Evolutionary conservation across 2,113 vertebrate genomes (phyloP).

Genomic region (Muntiacus muntjak): DNA sequence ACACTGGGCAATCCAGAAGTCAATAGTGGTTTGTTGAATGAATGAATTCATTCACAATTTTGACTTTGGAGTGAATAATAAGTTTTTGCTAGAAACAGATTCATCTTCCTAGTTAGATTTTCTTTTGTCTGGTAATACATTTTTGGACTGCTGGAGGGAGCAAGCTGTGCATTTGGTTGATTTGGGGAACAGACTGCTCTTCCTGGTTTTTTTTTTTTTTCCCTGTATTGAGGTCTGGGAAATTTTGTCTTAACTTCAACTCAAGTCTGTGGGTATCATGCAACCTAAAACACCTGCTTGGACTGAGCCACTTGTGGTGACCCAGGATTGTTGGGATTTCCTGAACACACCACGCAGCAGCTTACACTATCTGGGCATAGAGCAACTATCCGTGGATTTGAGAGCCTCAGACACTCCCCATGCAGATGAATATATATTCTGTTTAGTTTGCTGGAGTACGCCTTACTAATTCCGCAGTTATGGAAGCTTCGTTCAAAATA

Average conservation of each 20-base stretch:
- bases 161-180: not conserved
- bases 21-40: not conserved
- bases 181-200: not conserved
- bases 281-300: not conserved
- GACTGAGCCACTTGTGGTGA: not conserved
- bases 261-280: not conserved
- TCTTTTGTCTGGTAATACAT: constrained; percentile 18
- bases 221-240: not conserved
- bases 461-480: not conserved
- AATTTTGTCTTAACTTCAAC: not conserved
- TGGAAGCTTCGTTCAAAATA: not conserved
- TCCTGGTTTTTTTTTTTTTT: not conserved
- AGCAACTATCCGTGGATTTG: not conserved
- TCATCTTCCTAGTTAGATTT: not conserved
- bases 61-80: not conserved
- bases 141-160: not conserved
- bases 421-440: not conserved
- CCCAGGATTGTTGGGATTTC: not conserved
- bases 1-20: not conserved
- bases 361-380: not conserved
- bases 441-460: not conserved
- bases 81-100: not conserved
- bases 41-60: not conserved
- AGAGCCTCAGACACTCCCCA: not conserved
- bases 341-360: not conserved